Percentiles rank a stretch among this genome's conserved stretches.
These are phyloP conservation scores for Xestia sexstrigata DNA, from an alignment of 2,888 invertebrate species.

Conservation along the genomic window DNA sequence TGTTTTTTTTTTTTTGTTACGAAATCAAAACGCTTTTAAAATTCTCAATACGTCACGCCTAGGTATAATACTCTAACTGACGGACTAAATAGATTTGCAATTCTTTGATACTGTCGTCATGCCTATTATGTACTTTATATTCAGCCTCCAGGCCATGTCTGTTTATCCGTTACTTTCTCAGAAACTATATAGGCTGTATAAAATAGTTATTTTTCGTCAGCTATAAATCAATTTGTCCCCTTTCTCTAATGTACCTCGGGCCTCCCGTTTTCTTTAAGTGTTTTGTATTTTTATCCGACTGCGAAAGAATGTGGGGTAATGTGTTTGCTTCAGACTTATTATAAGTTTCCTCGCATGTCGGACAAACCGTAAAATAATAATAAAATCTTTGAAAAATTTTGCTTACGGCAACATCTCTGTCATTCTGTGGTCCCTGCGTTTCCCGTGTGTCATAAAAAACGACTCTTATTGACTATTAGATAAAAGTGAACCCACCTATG, in stretches of 20 bases:
- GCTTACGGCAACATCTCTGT: too few relatives aligned
- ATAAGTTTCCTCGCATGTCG: background rate
- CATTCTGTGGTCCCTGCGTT: too few relatives aligned
- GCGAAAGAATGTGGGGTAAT: constrained; percentile 56
- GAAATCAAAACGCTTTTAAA: too few relatives aligned
- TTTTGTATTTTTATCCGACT: constrained; percentile 61
- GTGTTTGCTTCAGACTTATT: constrained; percentile 41
- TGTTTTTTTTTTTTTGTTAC: too few relatives aligned
- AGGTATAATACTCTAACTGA: too few relatives aligned
- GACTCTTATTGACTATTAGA: too few relatives aligned
- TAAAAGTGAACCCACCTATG: too few relatives aligned
- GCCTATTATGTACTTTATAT: too few relatives aligned
- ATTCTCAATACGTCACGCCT: too few relatives aligned
- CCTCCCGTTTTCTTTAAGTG: constrained; percentile 27
- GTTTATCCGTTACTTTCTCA: constrained; percentile 44
- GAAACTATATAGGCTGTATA: constrained; percentile 55
- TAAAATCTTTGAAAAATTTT: too few relatives aligned
- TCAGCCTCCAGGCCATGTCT: constrained; percentile 29
- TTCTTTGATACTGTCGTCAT: too few relatives aligned
- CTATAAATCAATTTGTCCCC: constrained; percentile 49
- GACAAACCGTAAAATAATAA: background rate
- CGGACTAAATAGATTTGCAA: too few relatives aligned
- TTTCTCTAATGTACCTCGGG: constrained; percentile 36
- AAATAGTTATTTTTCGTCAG: constrained; percentile 21
- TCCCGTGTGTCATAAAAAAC: background rate